phyloP scores from a whole-genome alignment of 1,140 invertebrate genomes.

The Dendroctonus valens region DNA sequence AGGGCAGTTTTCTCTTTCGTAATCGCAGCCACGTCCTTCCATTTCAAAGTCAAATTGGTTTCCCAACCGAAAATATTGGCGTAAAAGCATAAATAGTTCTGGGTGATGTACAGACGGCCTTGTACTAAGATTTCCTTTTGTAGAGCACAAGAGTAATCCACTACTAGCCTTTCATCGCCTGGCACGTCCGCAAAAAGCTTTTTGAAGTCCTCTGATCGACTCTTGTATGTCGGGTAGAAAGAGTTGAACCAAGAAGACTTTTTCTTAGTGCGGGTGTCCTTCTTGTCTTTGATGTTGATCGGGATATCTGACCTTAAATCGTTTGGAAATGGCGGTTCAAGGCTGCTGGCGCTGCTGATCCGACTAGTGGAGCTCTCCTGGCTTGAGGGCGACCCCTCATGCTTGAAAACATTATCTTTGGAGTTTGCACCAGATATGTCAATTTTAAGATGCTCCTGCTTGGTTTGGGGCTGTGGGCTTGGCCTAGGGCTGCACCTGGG shows the following conservation, averaged over 20 bases:
- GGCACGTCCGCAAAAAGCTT: slow-evolving; percentile 90
- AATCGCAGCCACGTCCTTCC: slow-evolving; percentile 88
- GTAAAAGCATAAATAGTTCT: slow-evolving; percentile 93
- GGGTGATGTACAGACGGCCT: slow-evolving; percentile 87
- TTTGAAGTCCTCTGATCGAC: slow-evolving; percentile 88
- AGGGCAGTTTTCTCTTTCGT: slow-evolving; percentile 91
- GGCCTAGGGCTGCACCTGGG: slow-evolving; percentile 47
- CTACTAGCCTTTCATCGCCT: slow-evolving; percentile 85
- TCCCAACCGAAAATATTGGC: slow-evolving; percentile 96
- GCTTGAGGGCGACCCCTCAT: slow-evolving; percentile 43
- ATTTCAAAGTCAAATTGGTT: slow-evolving; percentile 75
- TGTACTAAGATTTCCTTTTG: slow-evolving; percentile 92
- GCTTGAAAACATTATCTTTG: slow-evolving; percentile 27
- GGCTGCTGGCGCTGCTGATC: slow-evolving; percentile 31
- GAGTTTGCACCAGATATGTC: slow-evolving; percentile 38
- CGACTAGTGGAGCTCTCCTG: slow-evolving; percentile 38
- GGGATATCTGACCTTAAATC: slow-evolving; percentile 37
- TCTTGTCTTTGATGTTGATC: slow-evolving; percentile 48
- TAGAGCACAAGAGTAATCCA: slow-evolving; percentile 95
- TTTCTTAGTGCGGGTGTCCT: slow-evolving; percentile 62
- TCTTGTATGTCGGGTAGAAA: slow-evolving; percentile 92
- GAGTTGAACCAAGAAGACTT: slow-evolving; percentile 82
- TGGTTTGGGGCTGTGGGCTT: slow-evolving; percentile 45
- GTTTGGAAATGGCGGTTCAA: slow-evolving; percentile 29
- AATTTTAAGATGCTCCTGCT: slow-evolving; percentile 42